These are phyloP conservation scores for Zelostemma sp. DNA, from an alignment of 1,140 invertebrate species.

Conservation along the genomic window DNA sequence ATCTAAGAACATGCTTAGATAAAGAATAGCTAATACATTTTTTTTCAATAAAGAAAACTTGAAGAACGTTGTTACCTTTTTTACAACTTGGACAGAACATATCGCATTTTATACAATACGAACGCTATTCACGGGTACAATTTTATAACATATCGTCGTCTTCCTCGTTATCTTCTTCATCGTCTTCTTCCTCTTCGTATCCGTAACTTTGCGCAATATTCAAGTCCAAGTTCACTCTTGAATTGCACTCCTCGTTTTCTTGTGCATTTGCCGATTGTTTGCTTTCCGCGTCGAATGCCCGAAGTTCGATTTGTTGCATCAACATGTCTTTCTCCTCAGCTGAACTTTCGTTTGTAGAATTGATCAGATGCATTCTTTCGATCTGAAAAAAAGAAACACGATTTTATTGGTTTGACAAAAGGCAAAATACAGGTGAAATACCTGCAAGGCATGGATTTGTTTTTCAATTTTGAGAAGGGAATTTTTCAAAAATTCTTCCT, in stretches of 20 bases:
- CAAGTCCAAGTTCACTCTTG: slow-evolving; percentile 33
- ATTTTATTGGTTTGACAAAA: slow-evolving; percentile 8
- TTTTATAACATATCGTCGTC: slow-evolving; percentile 14
- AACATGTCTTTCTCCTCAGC: background rate
- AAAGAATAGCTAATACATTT: slow-evolving; percentile 5
- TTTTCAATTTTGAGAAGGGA: slow-evolving; percentile 54
- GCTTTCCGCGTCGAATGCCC: background rate
- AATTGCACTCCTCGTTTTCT: slow-evolving; percentile 19
- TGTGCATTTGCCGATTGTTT: background rate
- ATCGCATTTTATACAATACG: background rate
- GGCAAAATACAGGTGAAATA: slow-evolving; percentile 22
- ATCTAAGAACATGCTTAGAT: slow-evolving; percentile 18
- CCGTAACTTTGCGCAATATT: slow-evolving; percentile 29
- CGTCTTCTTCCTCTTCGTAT: slow-evolving; percentile 52
- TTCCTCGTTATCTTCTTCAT: slow-evolving; percentile 49
- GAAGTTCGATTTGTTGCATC: slow-evolving; percentile 13
- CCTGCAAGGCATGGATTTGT: slow-evolving; percentile 59
- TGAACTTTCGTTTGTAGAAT: slow-evolving; percentile 24
- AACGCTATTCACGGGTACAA: background rate
- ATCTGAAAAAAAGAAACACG: slow-evolving; percentile 37
- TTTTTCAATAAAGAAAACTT: background rate
- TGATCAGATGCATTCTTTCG: slow-evolving; percentile 59
- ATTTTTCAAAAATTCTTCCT: slow-evolving; percentile 53
- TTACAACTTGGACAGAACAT: too few species aligned
- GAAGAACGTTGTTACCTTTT: too few species aligned